These are phyloP conservation scores for Endotricha flammealis DNA, from an alignment of 2,888 invertebrate species.

Conservation along the genomic window DNA sequence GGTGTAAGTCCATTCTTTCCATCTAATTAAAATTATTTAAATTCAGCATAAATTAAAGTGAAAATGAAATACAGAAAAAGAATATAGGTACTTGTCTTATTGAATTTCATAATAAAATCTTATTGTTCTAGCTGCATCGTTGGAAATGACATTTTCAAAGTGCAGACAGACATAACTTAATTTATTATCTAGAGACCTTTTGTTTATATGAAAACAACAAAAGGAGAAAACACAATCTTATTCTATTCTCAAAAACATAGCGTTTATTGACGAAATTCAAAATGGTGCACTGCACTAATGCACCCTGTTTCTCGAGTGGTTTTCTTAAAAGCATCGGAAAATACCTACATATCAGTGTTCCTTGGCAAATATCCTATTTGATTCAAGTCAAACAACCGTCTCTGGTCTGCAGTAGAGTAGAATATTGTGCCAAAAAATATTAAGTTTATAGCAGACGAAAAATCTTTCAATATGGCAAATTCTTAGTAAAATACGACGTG, in stretches of 20 bases:
- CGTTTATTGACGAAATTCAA: conserved; percentile 8
- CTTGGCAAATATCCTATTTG: conserved; percentile 44
- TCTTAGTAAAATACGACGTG: too few relatives aligned
- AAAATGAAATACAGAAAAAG: too few relatives aligned
- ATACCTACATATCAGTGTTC: conserved; percentile 23
- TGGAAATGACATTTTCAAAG: background rate
- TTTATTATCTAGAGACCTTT: conserved; percentile 2
- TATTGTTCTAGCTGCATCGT: background rate
- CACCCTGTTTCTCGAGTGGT: conserved; percentile 9
- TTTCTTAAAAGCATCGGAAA: conserved; percentile 8
- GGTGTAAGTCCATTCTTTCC: too few relatives aligned
- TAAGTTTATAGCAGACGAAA: conserved; percentile 34
- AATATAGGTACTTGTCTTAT: too few relatives aligned
- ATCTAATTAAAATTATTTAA: too few relatives aligned
- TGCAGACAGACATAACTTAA: conserved; percentile 2
- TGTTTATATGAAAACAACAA: conserved; percentile 1
- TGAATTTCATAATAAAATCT: background rate
- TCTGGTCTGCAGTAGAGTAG: too few relatives aligned
- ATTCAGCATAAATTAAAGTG: too few relatives aligned
- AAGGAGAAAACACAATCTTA: conserved; percentile 9
- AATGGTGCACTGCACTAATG: conserved; percentile 7
- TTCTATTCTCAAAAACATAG: conserved; percentile 11
- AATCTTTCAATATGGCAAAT: too few relatives aligned
- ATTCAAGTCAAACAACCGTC: conserved; percentile 35
- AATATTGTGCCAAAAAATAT: conserved; percentile 44